A percentile compares a stretch with the other conserved stretches of the same genome.
phyloP scores from a whole-genome alignment of 2,797 vertebrate genomes.

The Macrochelys suwanniensis region DNA sequence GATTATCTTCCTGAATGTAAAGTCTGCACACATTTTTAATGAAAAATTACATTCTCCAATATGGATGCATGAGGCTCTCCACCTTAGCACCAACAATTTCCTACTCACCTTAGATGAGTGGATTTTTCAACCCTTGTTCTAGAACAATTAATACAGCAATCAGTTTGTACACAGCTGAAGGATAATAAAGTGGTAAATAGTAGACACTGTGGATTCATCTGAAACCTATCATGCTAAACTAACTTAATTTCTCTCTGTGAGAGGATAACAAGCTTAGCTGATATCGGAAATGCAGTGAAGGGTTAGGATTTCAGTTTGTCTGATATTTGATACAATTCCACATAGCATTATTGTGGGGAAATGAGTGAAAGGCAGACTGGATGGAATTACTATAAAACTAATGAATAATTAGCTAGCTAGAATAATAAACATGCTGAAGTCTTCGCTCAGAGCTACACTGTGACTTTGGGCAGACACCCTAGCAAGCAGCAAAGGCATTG shows the following conservation, averaged over 20 bases:
- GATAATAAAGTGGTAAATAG: background rate
- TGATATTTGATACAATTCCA: background rate
- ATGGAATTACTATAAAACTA: background rate
- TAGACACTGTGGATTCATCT: background rate
- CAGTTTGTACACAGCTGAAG: background rate
- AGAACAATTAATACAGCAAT: background rate
- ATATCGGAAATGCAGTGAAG: background rate
- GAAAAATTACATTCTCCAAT: background rate
- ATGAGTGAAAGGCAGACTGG: background rate
- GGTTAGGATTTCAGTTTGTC: background rate
- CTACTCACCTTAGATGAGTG: background rate
- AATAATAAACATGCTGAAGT: background rate
- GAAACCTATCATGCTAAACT: background rate
- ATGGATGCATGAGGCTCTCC: background rate
- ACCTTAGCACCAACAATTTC: background rate
- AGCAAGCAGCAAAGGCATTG: background rate
- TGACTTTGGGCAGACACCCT: background rate
- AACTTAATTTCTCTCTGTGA: background rate
- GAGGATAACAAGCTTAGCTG: background rate
- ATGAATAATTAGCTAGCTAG: background rate
- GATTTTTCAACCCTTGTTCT: background rate
- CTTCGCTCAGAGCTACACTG: background rate
- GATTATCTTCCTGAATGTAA: background rate
- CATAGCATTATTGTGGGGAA: background rate
- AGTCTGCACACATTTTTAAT: background rate